These are phyloP conservation scores for Drosophila anomelani DNA, from an alignment of 2,888 invertebrate species.

Conservation along the genomic window DNA sequence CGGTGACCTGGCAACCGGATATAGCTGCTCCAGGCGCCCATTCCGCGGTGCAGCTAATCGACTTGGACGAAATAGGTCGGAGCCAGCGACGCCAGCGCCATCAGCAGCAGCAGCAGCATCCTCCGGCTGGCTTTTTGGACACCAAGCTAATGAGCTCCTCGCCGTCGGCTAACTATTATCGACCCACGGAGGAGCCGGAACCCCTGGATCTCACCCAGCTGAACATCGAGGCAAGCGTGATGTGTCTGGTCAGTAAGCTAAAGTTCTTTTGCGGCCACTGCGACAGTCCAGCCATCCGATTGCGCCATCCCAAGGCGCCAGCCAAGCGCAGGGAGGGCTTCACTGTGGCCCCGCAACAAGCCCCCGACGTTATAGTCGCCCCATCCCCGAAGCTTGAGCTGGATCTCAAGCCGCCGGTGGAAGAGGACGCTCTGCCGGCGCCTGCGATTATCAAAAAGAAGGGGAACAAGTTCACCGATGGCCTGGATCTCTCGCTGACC, in stretches of 20 bases:
- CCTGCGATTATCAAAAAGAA: constrained; percentile 82
- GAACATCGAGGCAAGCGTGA: constrained; percentile 94
- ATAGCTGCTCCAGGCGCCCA: background rate
- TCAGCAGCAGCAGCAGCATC: constrained; percentile 55
- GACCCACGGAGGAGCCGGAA: constrained; percentile 92
- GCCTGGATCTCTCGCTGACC: constrained; percentile 88
- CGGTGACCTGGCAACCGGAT: constrained; percentile 55
- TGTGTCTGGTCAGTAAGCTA: constrained; percentile 93
- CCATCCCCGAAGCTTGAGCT: constrained; percentile 19
- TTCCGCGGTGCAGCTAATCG: constrained; percentile 51
- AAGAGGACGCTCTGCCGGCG: background rate
- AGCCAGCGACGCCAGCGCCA: background rate
- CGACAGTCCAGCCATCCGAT: constrained; percentile 89
- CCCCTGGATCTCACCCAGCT: constrained; percentile 94
- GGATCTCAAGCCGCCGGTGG: constrained; percentile 19
- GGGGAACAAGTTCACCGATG: constrained; percentile 90
- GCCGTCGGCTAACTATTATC: constrained; percentile 90
- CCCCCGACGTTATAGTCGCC: constrained; percentile 82
- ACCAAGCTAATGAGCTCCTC: constrained; percentile 85
- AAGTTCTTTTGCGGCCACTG: constrained; percentile 91
- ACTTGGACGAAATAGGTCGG: constrained; percentile 55
- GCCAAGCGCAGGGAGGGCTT: constrained; percentile 80
- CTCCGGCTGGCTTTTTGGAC: constrained; percentile 85
- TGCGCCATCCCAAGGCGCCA: constrained; percentile 86
- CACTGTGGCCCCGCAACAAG: constrained; percentile 67